These are phyloP conservation scores for Cinclus cinclus DNA, from an alignment of 2,113 vertebrate genomes.

Conservation along the genomic window DNA sequence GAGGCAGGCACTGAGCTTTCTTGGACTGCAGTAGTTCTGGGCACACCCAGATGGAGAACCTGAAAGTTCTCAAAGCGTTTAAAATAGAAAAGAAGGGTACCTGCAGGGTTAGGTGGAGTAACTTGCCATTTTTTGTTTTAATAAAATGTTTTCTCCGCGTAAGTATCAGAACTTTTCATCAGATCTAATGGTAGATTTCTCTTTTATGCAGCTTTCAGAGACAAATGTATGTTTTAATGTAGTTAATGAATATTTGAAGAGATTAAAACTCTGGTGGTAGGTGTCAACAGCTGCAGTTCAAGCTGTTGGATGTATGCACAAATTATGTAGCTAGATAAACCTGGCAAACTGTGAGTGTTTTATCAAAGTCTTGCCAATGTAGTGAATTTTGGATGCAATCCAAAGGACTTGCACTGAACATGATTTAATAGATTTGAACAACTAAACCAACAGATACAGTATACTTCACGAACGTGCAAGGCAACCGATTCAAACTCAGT, in stretches of 20 bases:
- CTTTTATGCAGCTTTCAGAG: not conserved
- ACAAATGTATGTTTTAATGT: not conserved
- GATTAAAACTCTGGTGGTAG: not conserved
- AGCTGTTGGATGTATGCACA: not conserved
- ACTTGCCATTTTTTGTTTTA: not conserved
- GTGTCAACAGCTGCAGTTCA: not conserved
- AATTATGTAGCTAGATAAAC: not conserved
- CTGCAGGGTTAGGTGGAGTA: slow-evolving; percentile 27
- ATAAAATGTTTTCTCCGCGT: not conserved
- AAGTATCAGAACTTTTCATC: not conserved
- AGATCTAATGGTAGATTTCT: not conserved
- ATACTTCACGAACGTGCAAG: not conserved
- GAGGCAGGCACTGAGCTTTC: not conserved
- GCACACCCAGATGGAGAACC: slow-evolving; percentile 1
- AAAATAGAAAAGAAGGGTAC: not conserved
- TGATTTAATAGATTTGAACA: not conserved
- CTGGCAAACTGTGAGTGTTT: not conserved
- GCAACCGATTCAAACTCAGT: not conserved
- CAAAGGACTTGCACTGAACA: not conserved
- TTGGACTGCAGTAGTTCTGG: not conserved
- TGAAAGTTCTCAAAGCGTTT: not conserved
- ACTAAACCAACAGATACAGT: not conserved
- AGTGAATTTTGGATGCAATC: not conserved
- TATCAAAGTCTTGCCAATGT: not conserved
- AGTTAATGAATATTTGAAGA: not conserved